Evolutionary conservation across 1,140 invertebrate species (phyloP).

Genomic region (Leucophenga varia): DNA sequence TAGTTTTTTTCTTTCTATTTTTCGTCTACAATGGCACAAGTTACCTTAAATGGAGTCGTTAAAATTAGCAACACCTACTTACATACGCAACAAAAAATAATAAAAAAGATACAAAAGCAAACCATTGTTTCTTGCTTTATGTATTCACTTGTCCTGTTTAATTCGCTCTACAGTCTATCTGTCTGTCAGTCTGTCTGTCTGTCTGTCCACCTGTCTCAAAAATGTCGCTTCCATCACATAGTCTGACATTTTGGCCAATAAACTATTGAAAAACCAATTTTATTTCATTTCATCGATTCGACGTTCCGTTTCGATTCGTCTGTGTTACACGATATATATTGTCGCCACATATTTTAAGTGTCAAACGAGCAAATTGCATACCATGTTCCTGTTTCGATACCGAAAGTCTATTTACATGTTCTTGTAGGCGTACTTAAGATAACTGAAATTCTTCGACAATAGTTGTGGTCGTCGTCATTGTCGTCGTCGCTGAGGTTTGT

Average conservation of each 20-base stretch:
- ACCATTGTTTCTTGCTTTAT: conserved; percentile 34
- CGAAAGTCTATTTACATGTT: conserved; percentile 56
- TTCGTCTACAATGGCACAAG: no score
- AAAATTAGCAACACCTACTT: no score
- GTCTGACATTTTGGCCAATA: conserved; percentile 49
- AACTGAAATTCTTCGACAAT: conserved; percentile 39
- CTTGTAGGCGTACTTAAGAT: conserved; percentile 56
- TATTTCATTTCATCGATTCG: conserved; percentile 11
- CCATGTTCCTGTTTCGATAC: conserved; percentile 43
- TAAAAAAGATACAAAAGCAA: no score
- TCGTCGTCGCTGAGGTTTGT: no score
- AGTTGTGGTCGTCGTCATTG: not conserved
- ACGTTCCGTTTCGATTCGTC: no score
- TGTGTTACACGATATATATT: no score
- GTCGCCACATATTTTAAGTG: conserved; percentile 55
- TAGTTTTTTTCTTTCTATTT: no score
- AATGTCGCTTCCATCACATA: conserved; percentile 42
- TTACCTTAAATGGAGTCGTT: no score
- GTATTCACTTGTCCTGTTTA: conserved; percentile 15
- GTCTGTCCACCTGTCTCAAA: conserved; percentile 35
- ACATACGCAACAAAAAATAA: not conserved
- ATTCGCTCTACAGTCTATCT: no score
- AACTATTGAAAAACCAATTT: conserved; percentile 33
- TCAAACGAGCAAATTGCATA: conserved; percentile 57
- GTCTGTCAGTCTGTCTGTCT: no score